phyloP scores from a whole-genome alignment of 2,888 invertebrate species.

The Ametastegia equiseti region DNA sequence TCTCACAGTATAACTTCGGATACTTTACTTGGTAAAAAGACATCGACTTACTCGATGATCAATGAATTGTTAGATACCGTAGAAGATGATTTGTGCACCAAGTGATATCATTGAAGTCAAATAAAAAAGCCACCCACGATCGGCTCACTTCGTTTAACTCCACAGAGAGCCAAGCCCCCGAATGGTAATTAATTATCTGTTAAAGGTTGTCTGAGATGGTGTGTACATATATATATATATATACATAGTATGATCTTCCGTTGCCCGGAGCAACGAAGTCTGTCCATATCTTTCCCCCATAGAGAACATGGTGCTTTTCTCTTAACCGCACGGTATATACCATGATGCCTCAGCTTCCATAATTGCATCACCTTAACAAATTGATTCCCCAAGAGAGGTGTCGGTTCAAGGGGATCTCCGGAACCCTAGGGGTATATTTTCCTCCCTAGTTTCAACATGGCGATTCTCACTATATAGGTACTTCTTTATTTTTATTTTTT shows the following conservation, averaged over 20 bases:
- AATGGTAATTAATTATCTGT: slow-evolving; percentile 40
- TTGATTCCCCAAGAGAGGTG: slow-evolving; percentile 32
- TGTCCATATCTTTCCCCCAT: not conserved
- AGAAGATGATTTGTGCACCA: not conserved
- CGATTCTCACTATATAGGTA: not conserved
- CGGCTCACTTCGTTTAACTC: too few species aligned
- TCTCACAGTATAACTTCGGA: too few species aligned
- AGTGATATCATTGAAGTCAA: not conserved
- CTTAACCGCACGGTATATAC: too few species aligned
- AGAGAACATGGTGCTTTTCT: not conserved
- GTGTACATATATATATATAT: too few species aligned
- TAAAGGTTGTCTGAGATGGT: slow-evolving; percentile 36
- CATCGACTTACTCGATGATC: too few species aligned
- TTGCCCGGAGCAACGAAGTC: slow-evolving; percentile 16
- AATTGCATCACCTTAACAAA: slow-evolving; percentile 34
- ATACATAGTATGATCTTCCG: slow-evolving; percentile 32
- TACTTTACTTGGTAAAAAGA: too few species aligned
- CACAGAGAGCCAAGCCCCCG: not conserved
- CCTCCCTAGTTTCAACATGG: not conserved
- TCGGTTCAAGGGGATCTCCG: not conserved
- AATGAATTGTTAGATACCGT: too few species aligned
- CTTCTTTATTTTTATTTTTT: not conserved
- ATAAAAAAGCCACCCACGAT: slow-evolving; percentile 39
- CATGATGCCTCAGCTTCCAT: not conserved
- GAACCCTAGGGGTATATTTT: not conserved